Evolutionary conservation across 2,113 vertebrate species (phyloP), one percentile per base, ranked within the genome.

Genomic region (Tapirus terrestris): DNA sequence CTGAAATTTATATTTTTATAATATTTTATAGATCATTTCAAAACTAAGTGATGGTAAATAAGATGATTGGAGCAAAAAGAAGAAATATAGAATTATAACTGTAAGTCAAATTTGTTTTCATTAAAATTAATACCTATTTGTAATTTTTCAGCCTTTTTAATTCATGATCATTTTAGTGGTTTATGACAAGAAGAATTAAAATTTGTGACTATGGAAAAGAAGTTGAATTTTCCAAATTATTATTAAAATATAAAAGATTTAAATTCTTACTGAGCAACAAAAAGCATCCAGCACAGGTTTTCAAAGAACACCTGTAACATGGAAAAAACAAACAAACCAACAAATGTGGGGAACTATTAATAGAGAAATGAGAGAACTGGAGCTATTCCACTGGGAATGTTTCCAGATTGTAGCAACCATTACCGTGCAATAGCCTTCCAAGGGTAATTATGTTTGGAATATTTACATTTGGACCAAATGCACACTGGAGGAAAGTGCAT

Each of bases 371-470:
- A 88, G 27, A 56, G 85, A 70, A 56, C 21, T 83, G 70, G 63
- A 75, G 58, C 23, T 94, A 92, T 68, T 79, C 87, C 81, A 36
- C 53, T 36, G 53, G 94, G 72, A 95, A 82, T 68, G 27, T 84
- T 87, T 51, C 63, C 61, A 86, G 77, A 80, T 21, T 96, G 29
- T 25, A 58, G 68, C 63, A 80, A 58, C 61, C 56, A 84, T 81
- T 77, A 88, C 11, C 33, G 36, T 80, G 81, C 43, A 61, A 61
- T 58, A 89, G 68, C 51, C 33, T 96, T 94, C 83, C 83, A 65
- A 96, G 51, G 83, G 51, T 93, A 96, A 98, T 97, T 97, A 81
- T 93, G 61, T 83, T 96, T 53, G 20, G 61, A 94, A 96, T 96
- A 96, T 93, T 98, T 97, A 96, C 93, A 94, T 96, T 58, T 89